phyloP scores from a whole-genome alignment of 2,113 vertebrate species.

The Agapornis roseicollis region DNA sequence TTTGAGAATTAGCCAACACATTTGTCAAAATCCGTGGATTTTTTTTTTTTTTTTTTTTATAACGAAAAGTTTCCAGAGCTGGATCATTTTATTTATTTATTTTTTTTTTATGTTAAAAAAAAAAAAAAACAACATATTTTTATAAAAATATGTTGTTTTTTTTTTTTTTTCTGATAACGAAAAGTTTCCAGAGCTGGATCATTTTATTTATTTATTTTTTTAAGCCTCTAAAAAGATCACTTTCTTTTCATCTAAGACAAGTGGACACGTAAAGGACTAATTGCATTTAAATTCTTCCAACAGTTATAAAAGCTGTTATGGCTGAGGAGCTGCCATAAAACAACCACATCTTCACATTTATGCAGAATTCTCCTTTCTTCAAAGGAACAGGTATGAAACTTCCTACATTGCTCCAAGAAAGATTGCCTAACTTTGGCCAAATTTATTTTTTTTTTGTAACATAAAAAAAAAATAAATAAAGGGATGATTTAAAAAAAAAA shows the following conservation, averaged over 20 bases:
- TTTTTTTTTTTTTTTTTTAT: slow-evolving; percentile 24
- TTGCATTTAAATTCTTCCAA: slow-evolving; percentile 62
- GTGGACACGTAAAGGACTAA: slow-evolving; percentile 29
- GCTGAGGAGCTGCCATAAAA: slow-evolving; percentile 59
- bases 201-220: not conserved
- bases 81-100: not conserved
- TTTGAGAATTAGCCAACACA: not conserved
- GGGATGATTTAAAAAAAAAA: not conserved
- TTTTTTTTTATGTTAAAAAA: too few relatives aligned
- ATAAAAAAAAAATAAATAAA: not conserved
- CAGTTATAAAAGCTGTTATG: slow-evolving; percentile 62
- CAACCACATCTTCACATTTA: slow-evolving; percentile 50
- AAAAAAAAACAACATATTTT: too few relatives aligned
- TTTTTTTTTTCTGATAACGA: not conserved
- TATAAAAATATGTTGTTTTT: too few relatives aligned
- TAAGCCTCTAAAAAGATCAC: not conserved
- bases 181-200: not conserved
- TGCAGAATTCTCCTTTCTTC: slow-evolving; percentile 63
- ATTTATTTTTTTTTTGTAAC: not conserved
- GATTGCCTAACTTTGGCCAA: not conserved
- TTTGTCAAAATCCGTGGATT: not conserved
- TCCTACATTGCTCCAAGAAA: slow-evolving; percentile 40
- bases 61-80: not conserved
- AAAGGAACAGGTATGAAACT: slow-evolving; percentile 59
- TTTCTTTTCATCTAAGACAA: not conserved